phyloP scores from a whole-genome alignment of 1,140 invertebrate species.

The Frieseomelitta varia region DNA sequence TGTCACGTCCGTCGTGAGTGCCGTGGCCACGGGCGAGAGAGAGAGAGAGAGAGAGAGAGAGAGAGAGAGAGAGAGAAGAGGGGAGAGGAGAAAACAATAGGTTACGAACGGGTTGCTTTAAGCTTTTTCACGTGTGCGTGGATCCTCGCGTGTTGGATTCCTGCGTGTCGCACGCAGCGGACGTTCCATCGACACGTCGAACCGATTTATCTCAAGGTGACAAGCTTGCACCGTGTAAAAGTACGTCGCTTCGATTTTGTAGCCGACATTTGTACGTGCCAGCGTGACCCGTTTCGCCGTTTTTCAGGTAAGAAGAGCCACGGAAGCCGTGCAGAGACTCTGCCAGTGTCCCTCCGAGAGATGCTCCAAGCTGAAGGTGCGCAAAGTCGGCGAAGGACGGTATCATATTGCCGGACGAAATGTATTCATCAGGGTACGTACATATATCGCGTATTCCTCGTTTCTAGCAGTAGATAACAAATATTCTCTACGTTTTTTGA shows the following conservation, averaged over 20 bases:
- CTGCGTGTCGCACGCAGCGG: constrained; percentile 38
- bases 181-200: constrained; percentile 40
- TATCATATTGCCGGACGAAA: constrained; percentile 92
- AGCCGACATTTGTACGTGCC: no score
- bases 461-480: no score
- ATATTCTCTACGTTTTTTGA: no score
- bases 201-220: constrained; percentile 54
- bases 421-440: constrained; percentile 84
- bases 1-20: constrained; percentile 31
- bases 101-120: constrained; percentile 35
- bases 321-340: constrained; percentile 86
- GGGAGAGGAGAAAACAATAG: no score
- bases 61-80: constrained; percentile 16
- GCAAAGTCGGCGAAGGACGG: constrained; percentile 90
- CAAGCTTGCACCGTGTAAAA: no score
- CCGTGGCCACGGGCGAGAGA: background rate
- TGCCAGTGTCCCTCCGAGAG: constrained; percentile 87
- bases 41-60: background rate
- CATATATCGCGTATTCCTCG: background rate
- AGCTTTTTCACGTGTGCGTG: constrained; percentile 51
- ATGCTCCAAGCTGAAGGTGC: constrained; percentile 88
- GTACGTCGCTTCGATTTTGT: background rate
- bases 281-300: background rate
- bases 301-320: constrained; percentile 86
- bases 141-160: constrained; percentile 37